Base-by-base conservation (phyloP, 1,140 invertebrate species). In the Teleopsis dalmanni region DNA sequence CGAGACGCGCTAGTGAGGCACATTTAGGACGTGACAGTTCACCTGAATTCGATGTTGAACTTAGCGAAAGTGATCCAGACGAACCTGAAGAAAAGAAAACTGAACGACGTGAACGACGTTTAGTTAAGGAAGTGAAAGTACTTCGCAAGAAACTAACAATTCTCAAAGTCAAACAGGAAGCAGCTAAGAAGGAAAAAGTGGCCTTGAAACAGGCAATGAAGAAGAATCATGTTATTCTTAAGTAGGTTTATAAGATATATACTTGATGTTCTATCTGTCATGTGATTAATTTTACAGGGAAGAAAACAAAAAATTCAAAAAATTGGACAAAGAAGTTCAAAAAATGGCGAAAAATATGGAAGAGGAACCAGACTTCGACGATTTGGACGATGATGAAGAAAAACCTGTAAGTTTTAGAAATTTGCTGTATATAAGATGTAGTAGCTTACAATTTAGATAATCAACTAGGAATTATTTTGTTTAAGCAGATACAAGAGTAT, bases 271-370 rank as follows among this genome's bases (percentile, higher is more conserved):
- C 11, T 9, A 27, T 42, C 10, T 37, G n/a, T 47, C n/a, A 44
- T 29, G 14, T 27, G 4, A 14, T 33, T 36, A 26, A 29, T 10
- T 34, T 67, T 60, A 14, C 51, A 78, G 77, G 56, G 81, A 83
- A 35, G 85, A 85, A 55, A 84, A 83, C 55, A 83, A 82, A 55
- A 85, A 84, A 65, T 87, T 80, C 59, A 85, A 83, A 59, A 77
- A 78, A 38, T 64, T 92, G 26, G 86, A 91, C 65, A 88, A 87
- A 55, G 88, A 92, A 73, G 86, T 91, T 4, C 85, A 90, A 56
- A 90, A 90, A 73, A 90, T 92, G 87, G 87, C 87, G 0, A 82
- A 81, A 14, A 74, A 89, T 48, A 85, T 91, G 81, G 86, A 83
- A 50, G 84, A 87, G 55, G 78, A 78, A 3, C 83, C 84, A 11